Conservation (phyloP, 2,888 invertebrate species). For the Aradus depressus region DNA sequence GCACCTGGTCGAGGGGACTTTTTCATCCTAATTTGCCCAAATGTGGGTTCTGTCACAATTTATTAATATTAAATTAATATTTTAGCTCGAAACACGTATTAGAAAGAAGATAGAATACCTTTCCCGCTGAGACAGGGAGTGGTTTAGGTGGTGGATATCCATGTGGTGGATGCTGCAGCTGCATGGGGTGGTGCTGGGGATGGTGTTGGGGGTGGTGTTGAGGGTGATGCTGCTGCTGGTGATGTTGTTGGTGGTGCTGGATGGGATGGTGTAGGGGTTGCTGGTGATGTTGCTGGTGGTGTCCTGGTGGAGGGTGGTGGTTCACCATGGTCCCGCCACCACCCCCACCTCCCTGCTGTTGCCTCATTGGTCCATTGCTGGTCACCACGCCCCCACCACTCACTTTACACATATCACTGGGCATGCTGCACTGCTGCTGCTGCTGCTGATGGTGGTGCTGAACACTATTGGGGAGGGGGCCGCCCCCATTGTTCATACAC, state of each 20-base stretch:
- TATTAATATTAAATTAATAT: too few species aligned
- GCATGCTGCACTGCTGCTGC: constrained; percentile 19
- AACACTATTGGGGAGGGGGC: constrained; percentile 41
- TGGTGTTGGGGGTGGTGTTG: constrained; percentile 28
- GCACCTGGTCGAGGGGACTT: too few species aligned
- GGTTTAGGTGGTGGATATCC: constrained; percentile 58
- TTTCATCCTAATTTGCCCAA: too few species aligned
- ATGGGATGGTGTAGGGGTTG: constrained; percentile 6
- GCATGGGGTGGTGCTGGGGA: constrained; percentile 30
- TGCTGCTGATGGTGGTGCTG: constrained; percentile 11
- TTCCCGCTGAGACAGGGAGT: constrained; percentile 82
- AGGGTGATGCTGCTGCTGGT: constrained; percentile 19
- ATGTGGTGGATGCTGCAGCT: constrained; percentile 34
- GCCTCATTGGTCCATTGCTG: constrained; percentile 32
- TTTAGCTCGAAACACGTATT: too few species aligned
- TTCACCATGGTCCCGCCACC: constrained; percentile 40
- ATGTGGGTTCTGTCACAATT: too few species aligned
- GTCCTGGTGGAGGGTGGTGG: constrained; percentile 34
- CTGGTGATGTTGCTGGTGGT: constrained; percentile 13
- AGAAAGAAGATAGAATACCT: constrained; percentile 43
- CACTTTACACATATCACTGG: constrained; percentile 22
- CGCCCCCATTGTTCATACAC: constrained; percentile 41
- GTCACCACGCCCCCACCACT: constrained; percentile 24
- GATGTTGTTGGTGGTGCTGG: constrained; percentile 15
- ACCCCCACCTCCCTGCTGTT: too few species aligned